phyloP scores from a whole-genome alignment of 2,113 vertebrate species.

The Harpagus bidentatus region DNA sequence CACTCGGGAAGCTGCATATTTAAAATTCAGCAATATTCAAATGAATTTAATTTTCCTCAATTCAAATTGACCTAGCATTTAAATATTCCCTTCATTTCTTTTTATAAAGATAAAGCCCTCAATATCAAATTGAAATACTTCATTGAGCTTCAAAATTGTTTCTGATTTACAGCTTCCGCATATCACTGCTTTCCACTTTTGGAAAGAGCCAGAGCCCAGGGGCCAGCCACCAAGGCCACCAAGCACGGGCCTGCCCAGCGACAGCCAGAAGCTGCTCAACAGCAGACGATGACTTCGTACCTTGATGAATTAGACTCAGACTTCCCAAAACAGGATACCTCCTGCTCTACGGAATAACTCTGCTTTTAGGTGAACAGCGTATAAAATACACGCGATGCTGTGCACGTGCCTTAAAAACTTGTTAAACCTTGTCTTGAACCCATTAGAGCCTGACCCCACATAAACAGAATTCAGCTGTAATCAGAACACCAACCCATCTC shows the following conservation, averaged over 20 bases:
- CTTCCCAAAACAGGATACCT: not conserved
- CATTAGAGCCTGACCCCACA: not conserved
- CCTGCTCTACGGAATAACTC: not conserved
- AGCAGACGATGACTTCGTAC: not conserved
- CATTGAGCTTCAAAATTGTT: not conserved
- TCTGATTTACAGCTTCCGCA: not conserved
- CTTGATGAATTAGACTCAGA: not conserved
- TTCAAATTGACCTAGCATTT: not conserved
- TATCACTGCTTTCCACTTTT: not conserved
- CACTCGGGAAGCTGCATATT: not conserved
- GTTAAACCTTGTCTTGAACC: not conserved
- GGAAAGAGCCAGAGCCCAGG: not conserved
- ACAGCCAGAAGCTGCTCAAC: not conserved
- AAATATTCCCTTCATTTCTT: not conserved
- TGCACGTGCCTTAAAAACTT: not conserved
- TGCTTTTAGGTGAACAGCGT: not conserved
- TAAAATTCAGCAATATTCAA: not conserved
- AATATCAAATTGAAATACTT: not conserved
- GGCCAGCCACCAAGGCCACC: not conserved
- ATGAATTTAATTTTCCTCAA: not conserved
- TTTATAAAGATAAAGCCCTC: not conserved
- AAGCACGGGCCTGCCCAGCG: not conserved
- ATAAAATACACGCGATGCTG: not conserved
- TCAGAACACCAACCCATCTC: not conserved
- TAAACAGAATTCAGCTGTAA: not conserved